Conservation (phyloP, 2,888 invertebrate genomes). For the Pecten maximus region DNA sequence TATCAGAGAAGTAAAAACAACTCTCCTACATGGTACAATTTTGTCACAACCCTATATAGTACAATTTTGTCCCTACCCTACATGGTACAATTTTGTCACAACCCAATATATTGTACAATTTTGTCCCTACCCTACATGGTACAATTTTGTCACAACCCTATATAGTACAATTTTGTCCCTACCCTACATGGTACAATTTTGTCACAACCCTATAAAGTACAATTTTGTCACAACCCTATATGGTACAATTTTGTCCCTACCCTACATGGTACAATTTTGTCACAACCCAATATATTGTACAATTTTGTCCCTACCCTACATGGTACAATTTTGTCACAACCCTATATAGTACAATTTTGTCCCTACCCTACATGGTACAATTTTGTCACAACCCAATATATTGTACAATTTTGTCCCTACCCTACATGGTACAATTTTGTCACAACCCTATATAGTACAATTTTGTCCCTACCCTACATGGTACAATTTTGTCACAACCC, state of each 20-base stretch:
- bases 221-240: too few species aligned
- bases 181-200: background rate
- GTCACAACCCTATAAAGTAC: too few species aligned
- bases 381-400: background rate
- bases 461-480: too few species aligned
- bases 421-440: background rate
- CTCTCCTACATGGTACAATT: background rate
- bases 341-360: too few species aligned
- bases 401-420: too few species aligned
- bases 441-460: too few species aligned
- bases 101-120: too few species aligned
- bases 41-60: background rate
- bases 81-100: background rate
- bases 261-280: background rate
- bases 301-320: too few species aligned
- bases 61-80: background rate
- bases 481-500: background rate
- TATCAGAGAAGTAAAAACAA: background rate
- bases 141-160: background rate
- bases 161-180: too few species aligned
- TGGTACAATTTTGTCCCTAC: background rate
- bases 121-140: background rate
- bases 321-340: background rate
- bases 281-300: too few species aligned
- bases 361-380: background rate